Base-by-base conservation (phyloP, 2,888 invertebrate genomes). In the Eupeodes latifasciatus region DNA sequence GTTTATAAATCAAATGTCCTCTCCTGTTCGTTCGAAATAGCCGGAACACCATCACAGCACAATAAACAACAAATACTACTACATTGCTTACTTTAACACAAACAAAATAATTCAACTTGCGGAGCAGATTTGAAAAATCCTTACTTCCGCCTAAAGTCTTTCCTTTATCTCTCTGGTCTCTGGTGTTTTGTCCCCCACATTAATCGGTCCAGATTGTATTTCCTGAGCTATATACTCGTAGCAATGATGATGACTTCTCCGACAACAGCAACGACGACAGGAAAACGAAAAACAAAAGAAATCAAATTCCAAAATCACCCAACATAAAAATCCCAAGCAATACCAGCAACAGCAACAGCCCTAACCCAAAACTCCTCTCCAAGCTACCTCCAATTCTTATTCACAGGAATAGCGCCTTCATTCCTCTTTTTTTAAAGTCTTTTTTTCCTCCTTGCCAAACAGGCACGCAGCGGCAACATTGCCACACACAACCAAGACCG, bases 61-160 rank as follows among this genome's bases (percentile, higher is more conserved):
- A 76, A 71, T 14, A 1, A 77, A 72, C 51, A 83, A 74, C 12
- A 67, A 44, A 49, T 66, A 81, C 34, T 9, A 40, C 61, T 36
- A 62, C 34, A n/a, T 16, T 51, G 66, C 64, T 77, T 61, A 74
- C 66, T 82, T 82, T 59, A 61, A 66, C 53, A 81, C 40, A 81
- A 86, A 78, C 71, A 81, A 85, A 85, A 85, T 81, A 81, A 81
- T 74, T 77, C 81, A 72, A 61, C 61, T 81, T 77, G 74, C 40
- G 40, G 40, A 85, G 66, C 81, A 81, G 77, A 74, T 78, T 85
- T 66, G 49, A 81, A 81, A 81, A 81, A 57, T 81, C 77, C 66
- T 77, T 19, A 49, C 81, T 72, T 85, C 85, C 85, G 66, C 66
- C 55, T 36, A 10, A n/a, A 59, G 57, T 59, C 59, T 59, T 59